Conservation (phyloP, 1,140 invertebrate species). For the Physella acuta region DNA sequence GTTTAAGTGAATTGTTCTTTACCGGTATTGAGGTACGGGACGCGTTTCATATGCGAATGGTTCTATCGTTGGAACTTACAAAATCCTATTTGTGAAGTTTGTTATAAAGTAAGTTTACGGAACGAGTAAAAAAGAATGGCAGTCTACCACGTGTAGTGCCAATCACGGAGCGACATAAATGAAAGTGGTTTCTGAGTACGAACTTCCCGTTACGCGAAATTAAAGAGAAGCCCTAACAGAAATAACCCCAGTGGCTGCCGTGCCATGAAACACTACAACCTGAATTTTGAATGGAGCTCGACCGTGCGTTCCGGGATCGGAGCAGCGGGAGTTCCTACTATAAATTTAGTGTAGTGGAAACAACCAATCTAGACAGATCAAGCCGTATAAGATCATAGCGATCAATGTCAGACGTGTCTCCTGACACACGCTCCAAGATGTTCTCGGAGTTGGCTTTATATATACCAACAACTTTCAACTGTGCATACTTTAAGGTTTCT, state of each 20-base stretch:
- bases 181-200: slow-evolving; percentile 18
- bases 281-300: slow-evolving; percentile 18
- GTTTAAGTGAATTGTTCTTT: no score
- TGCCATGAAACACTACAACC: slow-evolving; percentile 24
- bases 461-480: background rate
- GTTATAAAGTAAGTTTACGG: no score
- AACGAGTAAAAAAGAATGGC: slow-evolving; percentile 21
- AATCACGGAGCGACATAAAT: slow-evolving; percentile 26
- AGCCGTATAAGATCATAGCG: slow-evolving; percentile 26
- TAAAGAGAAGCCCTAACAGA: slow-evolving; percentile 25
- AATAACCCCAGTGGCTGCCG: slow-evolving; percentile 16
- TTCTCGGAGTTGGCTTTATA: background rate
- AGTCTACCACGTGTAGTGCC: slow-evolving; percentile 26
- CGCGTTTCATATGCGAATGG: no score
- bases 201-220: slow-evolving; percentile 26
- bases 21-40: no score
- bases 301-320: slow-evolving; percentile 8
- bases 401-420: slow-evolving; percentile 27
- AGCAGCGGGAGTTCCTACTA: slow-evolving; percentile 25
- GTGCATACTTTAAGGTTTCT: no score
- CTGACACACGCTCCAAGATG: slow-evolving; percentile 23
- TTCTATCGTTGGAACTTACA: no score
- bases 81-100: no score
- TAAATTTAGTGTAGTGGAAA: slow-evolving; percentile 19
- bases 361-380: slow-evolving; percentile 27